Percentiles rank a stretch among this genome's conserved stretches.
phyloP scores from a whole-genome alignment of 2,797 vertebrate genomes.

The Rhincodon typus region DNA sequence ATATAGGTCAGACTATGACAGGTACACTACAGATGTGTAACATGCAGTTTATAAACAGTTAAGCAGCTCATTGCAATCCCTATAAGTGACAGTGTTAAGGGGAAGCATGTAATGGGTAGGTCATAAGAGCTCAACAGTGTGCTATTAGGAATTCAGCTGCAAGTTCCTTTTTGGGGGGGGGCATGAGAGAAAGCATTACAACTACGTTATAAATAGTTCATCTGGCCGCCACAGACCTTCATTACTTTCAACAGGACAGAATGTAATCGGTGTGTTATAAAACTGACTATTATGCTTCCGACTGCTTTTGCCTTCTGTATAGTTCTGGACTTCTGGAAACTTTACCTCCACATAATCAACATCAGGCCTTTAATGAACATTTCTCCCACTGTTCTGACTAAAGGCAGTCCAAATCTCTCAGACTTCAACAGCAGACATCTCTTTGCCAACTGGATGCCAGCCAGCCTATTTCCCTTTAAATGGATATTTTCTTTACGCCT shows the following conservation, averaged over 20 bases:
- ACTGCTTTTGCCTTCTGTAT: constrained; percentile 30
- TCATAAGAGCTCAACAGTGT: constrained; percentile 14
- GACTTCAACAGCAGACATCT: constrained; percentile 51
- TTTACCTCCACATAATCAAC: constrained; percentile 54
- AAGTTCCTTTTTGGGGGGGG: not conserved
- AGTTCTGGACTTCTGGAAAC: constrained; percentile 52
- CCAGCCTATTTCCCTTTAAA: constrained; percentile 55
- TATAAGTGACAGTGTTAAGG: not conserved
- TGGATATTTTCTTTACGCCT: constrained; percentile 71
- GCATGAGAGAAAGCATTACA: not conserved
- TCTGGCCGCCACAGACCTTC: not conserved
- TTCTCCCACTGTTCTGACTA: constrained; percentile 49
- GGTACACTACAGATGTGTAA: not conserved
- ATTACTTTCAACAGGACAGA: constrained; percentile 29
- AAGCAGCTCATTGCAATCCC: not conserved
- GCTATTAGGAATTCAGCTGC: constrained; percentile 21
- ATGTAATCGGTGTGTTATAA: constrained; percentile 32
- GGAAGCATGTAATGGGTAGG: constrained; percentile 23
- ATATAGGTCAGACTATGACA: not conserved
- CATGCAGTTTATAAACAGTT: not conserved
- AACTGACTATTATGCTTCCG: constrained; percentile 24
- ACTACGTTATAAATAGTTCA: constrained; percentile 35
- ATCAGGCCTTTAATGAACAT: constrained; percentile 54
- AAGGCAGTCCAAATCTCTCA: constrained; percentile 57
- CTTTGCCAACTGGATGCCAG: constrained; percentile 53